Percentiles rank a stretch among this genome's conserved stretches.
These are phyloP conservation scores for Chydorus sphaericus DNA, from an alignment of 2,888 invertebrate genomes.

Conservation along the genomic window DNA sequence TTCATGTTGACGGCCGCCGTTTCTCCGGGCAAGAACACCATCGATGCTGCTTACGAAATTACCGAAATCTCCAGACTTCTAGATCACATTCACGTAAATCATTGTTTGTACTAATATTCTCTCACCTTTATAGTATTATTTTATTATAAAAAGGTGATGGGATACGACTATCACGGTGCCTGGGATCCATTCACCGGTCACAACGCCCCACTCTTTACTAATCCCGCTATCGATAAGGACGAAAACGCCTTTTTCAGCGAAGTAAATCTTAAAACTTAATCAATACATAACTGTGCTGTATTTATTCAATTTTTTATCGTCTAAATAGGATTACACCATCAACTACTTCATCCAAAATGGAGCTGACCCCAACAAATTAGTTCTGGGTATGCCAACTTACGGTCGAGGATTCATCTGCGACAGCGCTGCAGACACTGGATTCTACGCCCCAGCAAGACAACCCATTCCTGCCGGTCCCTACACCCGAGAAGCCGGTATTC, in stretches of 20 bases:
- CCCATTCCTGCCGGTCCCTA: slow-evolving; percentile 45
- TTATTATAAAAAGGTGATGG: slow-evolving; percentile 37
- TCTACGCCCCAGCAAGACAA: slow-evolving; percentile 41
- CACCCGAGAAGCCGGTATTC: slow-evolving; percentile 42
- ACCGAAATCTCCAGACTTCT: slow-evolving; percentile 15
- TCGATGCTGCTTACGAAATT: slow-evolving; percentile 26
- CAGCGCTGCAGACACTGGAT: slow-evolving; percentile 28
- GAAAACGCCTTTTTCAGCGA: slow-evolving; percentile 29
- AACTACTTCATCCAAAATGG: slow-evolving; percentile 40
- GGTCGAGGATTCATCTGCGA: slow-evolving; percentile 44
- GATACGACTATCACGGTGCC: slow-evolving; percentile 55
- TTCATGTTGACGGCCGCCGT: slow-evolving; percentile 25
- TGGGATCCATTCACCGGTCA: slow-evolving; percentile 49
- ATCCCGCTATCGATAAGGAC: slow-evolving; percentile 22
- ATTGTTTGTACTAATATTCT: background rate
- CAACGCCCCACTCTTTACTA: slow-evolving; percentile 45
- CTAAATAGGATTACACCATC: slow-evolving; percentile 29
- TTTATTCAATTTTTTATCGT: background rate
- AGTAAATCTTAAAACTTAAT: slow-evolving; percentile 28
- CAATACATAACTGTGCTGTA: no score
- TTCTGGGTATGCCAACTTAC: slow-evolving; percentile 54
- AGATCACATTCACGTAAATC: background rate
- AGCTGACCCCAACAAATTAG: slow-evolving; percentile 43
- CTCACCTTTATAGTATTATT: background rate
- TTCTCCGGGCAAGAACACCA: slow-evolving; percentile 24